Base-by-base conservation (phyloP, 2,113 vertebrate genomes). In the Marmota monax region DNA sequence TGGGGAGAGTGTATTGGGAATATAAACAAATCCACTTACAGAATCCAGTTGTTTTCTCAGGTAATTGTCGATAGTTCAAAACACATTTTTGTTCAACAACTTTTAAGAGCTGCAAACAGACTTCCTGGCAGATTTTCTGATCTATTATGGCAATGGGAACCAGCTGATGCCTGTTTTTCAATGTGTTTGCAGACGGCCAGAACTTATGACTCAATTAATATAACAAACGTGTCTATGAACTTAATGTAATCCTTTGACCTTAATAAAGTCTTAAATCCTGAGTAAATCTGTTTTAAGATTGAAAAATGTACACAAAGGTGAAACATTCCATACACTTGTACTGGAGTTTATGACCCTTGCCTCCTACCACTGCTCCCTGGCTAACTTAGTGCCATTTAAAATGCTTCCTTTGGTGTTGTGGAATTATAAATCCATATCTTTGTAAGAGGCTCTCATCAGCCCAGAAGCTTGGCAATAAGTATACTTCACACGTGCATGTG, bases 81-180 rank as follows among this genome's bases (percentile, higher is more conserved):
- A 96, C 96, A 97, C 88, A 39, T 97, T 98, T 98, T 98, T 98
- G 97, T 98, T 96, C 96, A 96, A 86, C 94, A 96, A 88, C 53
- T 98, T 98, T 98, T 98, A 98, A 98, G 98, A 98, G 97, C 98
- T 98, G 98, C 97, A 98, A 98, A 98, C 98, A 98, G 98, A 98
- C 96, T 98, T 97, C 84, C 88, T 98, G 97, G 98, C 98, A 98
- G 87, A 65, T 98, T 99, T 98, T 98, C 97, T 98, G 96, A 96
- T 98, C 96, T 98, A 89, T 96, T 94, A 63, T 94, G 98, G 98
- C 98, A 98, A 98, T 98, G 67, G 5, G 98, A 98, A 98, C 98
- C 98, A 99, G 98, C 98, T 99, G 98, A 99, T 98, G 96, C 94
- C 80, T 97, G 96, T 98, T 98, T 98, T 96, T 89, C 96, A 97